Evolutionary conservation across 2,113 vertebrate genomes (phyloP), one percentile per base, ranked within the genome.

Genomic region (Okapia johnstoni): DNA sequence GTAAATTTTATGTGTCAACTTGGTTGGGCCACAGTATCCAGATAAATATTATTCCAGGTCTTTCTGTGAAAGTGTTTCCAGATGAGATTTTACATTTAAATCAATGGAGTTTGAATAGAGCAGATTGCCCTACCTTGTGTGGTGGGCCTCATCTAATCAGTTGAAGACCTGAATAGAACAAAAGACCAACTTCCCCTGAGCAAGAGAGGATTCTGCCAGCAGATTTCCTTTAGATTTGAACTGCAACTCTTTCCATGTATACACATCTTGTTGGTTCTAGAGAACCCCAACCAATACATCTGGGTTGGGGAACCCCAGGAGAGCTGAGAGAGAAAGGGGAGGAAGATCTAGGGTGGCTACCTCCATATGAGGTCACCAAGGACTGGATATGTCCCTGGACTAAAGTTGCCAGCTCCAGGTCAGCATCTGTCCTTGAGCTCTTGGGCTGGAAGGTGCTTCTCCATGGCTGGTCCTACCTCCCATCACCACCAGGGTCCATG

Each of bases 401-500:
- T n/a, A 17, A 79, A 90, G 55, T 40, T 16, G 30, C 36, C 40
- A 6, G 55, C 36, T n/a, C 16, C 30, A 2, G 33, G 8, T 30
- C 10, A 40, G 26, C 21, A 2, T 52, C 6, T 21, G 25, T 66
- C 40, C 21, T n/a, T 43, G 21, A 46, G 58, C 33, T 13, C 21
- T 16, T 0, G 3, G 36, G 30, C 36, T 40, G 52, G 61, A 54
- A n/a, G 25, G 5, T 40, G 11, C 25, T 54, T 23, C 28, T 46
- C 17, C 5, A 0, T n/a, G 50, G 28, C 36, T 26, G 14, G 58
- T 21, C 12, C 48, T 30, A 9, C 13, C 6, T 23, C 19, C 8
- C 43, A 2, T 16, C 50, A 6, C 21, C 25, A 5, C 61, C 11
- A 1, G 50, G n/a, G 30, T 33, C 40, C 5, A 0, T 6, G 0